Base-by-base conservation (phyloP, 2,888 invertebrate species). In the Morpho helenor region DNA sequence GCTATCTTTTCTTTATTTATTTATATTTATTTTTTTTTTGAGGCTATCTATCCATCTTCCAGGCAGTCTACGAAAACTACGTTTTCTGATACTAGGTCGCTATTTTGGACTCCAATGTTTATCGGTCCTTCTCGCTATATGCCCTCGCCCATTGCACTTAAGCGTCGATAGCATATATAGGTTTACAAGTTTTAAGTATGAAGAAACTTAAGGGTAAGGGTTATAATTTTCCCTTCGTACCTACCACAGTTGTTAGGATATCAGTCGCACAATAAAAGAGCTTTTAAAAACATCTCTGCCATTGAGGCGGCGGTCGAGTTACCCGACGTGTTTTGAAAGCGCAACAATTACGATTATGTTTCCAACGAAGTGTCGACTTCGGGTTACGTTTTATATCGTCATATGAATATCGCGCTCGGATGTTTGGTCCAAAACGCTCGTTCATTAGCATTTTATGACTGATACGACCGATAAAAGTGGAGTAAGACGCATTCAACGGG, bases 361-460 rank as follows among this genome's bases (percentile, higher is more conserved):
- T 88, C 87, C 86, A 77, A 78, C 84, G 88, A 89, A 89, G 84
- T 82, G 84, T 83, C 79, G 84, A 86, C 88, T 84, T 90, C 90
- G 77, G 80, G 85, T 90, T 89, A 86, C 89, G 82, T 84, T 87
- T 87, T 80, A 87, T 86, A 81, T 78, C 82, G 89, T 86, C 90
- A 90, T 86, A 88, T 80, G 90, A 90, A 89, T 88, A 88, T 88
- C 77, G 80, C 76, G 82, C 87, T 89, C 89, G 87, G 88, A 89
- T 90, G 88, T 90, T 90, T 90, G 87, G 87, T 83, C 87, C 85
- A 81, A 83, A 82, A 82, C 77, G 85, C 76, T 79, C 83, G 82
- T 88, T 88, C 89, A 90, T 90, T 90, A 89, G 85, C 87, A 89
- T 89, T 90, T 90, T 89, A 90, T 87, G 90, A 90, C 77, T 85